Evolutionary conservation across 1,140 invertebrate genomes (phyloP).

Genomic region (Drosophila varians): DNA sequence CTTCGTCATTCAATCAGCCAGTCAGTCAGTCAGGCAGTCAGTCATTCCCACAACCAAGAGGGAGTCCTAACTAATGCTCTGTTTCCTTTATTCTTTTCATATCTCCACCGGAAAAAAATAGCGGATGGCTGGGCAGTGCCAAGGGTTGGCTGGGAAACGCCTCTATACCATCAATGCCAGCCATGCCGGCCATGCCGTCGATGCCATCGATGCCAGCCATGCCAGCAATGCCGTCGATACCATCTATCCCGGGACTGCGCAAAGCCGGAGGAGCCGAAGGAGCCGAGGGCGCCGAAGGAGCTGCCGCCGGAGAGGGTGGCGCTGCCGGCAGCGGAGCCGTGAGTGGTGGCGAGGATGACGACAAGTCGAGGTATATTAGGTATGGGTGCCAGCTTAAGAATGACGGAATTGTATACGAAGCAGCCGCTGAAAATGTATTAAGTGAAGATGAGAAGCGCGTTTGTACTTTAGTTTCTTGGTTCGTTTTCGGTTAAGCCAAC

Average conservation of each 20-base stretch:
- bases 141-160: slow-evolving; percentile 89
- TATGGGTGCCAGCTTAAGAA: slow-evolving; percentile 85
- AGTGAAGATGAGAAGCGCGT: slow-evolving; percentile 46
- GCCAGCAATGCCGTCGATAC: slow-evolving; percentile 84
- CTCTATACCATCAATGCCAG: slow-evolving; percentile 78
- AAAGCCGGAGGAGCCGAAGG: slow-evolving; percentile 84
- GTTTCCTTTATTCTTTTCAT: slow-evolving; percentile 1
- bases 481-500: slow-evolving; percentile 34
- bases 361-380: slow-evolving; percentile 91
- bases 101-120: slow-evolving; percentile 8
- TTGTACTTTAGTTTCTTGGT: slow-evolving; percentile 44
- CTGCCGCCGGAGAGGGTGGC: slow-evolving; percentile 76
- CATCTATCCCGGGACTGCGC: slow-evolving; percentile 88
- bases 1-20: slow-evolving; percentile 18
- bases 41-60: slow-evolving; percentile 22
- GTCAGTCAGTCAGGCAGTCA: slow-evolving; percentile 39
- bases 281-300: slow-evolving; percentile 82
- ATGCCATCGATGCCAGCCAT: slow-evolving; percentile 83
- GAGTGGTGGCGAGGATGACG: slow-evolving; percentile 91
- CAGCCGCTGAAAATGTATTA: slow-evolving; percentile 37
- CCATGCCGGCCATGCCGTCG: slow-evolving; percentile 77
- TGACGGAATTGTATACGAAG: slow-evolving; percentile 82
- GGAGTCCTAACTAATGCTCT: slow-evolving; percentile 21
- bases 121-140: slow-evolving; percentile 91
- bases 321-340: slow-evolving; percentile 84